Evolutionary conservation across 2,797 vertebrate species (phyloP), one percentile per base, ranked within the genome.

Genomic region (Lates japonicus): DNA sequence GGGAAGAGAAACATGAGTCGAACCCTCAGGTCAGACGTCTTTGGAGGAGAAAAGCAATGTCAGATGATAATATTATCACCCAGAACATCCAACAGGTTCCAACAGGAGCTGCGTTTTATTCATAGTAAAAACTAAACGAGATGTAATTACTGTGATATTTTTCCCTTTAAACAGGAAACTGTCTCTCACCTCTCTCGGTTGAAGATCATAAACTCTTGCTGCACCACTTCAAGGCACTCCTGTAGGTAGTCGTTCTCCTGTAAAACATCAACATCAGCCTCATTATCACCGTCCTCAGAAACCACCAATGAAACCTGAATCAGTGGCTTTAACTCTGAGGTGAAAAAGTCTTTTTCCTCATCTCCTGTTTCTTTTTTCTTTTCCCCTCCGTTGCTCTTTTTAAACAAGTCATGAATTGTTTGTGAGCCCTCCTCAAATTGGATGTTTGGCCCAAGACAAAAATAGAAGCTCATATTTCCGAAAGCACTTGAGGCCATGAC

Each of bases 151-250:
- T 1, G 1, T 6, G 3, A 41, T 13, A 52, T 51, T 44, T n/a
- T 12, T 4, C 22, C 35, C 8, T 42, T 59, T 7, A 13, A 60
- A 42, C 25, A 75, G 61, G 31, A 51, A 64, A 10, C 20, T 69
- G 13, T 46, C 49, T 93, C 98, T 98, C 92, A 99, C 98, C 96
- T 99, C 91, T 99, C 98, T 60, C 98, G 96, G 95, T 99, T 99
- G 93, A 99, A 99, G 94, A 99, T 97, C 94, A 99, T 98, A 71
- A 99, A 99, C 94, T 99, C 98, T 75, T 99, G 98, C 93, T 99
- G 98, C 94, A 99, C 96, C 46, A 97, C 97, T 51, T 99, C 98
- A 78, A 99, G 97, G 95, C 97, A 99, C 94, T 99, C 98, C 92
- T 99, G 98, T 55, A 99, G 96, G 93, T 97, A 98, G 84, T 99